These are phyloP conservation scores for Festucalex cinctus DNA, from an alignment of 2,113 vertebrate genomes.

Conservation along the genomic window DNA sequence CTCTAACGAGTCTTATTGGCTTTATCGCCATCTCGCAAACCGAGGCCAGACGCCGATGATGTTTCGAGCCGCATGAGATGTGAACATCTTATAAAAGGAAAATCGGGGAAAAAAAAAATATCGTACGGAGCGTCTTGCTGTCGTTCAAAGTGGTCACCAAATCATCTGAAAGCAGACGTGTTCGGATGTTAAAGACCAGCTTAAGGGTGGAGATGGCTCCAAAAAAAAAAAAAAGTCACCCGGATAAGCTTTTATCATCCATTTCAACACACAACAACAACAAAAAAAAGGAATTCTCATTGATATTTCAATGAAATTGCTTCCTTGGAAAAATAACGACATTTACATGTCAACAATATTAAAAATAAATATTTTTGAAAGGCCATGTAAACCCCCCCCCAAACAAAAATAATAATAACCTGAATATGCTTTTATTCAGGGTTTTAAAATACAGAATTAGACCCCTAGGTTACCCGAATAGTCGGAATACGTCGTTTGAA, in stretches of 20 bases:
- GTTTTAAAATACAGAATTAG: too few species aligned
- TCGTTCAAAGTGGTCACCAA: conserved; percentile 5
- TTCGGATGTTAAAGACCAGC: not conserved
- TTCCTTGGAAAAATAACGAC: not conserved
- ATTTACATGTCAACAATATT: too few species aligned
- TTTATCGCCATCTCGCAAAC: conserved; percentile 60
- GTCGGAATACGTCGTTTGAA: too few species aligned
- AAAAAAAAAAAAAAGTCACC: too few species aligned
- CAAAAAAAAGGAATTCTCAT: not conserved
- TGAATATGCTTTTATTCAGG: too few species aligned
- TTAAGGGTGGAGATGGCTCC: not conserved
- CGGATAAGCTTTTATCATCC: not conserved
- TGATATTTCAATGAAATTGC: not conserved
- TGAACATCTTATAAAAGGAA: conserved; percentile 23
- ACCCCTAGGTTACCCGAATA: too few species aligned
- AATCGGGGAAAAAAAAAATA: not conserved
- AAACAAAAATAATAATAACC: too few species aligned
- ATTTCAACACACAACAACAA: not conserved
- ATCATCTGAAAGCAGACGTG: conserved; percentile 6
- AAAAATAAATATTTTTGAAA: too few species aligned
- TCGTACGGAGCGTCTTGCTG: conserved; percentile 1
- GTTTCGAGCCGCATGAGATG: conserved; percentile 30
- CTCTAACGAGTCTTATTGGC: too few species aligned
- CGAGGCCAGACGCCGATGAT: conserved; percentile 50
- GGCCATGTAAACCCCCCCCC: too few species aligned